Conservation (phyloP, 2,797 vertebrate genomes). For the Chloroceryle inda region DNA sequence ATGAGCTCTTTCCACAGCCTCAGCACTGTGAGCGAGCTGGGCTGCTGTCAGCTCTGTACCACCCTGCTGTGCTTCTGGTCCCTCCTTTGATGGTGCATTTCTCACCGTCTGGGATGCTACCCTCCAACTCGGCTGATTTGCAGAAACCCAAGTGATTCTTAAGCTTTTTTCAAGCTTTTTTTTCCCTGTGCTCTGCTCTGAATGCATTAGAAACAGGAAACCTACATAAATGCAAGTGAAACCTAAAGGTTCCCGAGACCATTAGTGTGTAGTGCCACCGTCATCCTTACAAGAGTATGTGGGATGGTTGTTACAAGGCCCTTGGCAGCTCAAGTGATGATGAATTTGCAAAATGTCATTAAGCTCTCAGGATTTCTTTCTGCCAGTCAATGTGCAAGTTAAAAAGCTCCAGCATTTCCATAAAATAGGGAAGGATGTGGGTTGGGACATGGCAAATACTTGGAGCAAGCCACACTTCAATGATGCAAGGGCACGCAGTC, state of each 20-base stretch:
- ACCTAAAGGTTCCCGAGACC: background rate
- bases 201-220: background rate
- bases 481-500: background rate
- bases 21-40: background rate
- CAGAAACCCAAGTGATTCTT: slow-evolving; percentile 19
- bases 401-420: background rate
- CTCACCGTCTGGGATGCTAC: background rate
- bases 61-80: slow-evolving; percentile 18
- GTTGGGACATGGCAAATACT: background rate
- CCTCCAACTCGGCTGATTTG: background rate
- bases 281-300: background rate
- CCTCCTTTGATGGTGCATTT: background rate
- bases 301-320: slow-evolving; percentile 3
- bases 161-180: background rate
- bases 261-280: background rate
- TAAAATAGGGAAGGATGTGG: background rate
- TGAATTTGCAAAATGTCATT: slow-evolving; percentile 40
- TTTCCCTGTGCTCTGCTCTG: background rate
- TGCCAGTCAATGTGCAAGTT: background rate
- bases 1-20: background rate
- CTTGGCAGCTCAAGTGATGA: background rate
- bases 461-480: background rate
- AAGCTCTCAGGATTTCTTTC: slow-evolving; percentile 27
- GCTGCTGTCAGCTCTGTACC: background rate
- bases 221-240: background rate